A percentile compares a stretch with the other conserved stretches of the same genome.
These are phyloP conservation scores for Takifugu bimaculatus DNA, from an alignment of 2,113 vertebrate genomes.

Conservation along the genomic window DNA sequence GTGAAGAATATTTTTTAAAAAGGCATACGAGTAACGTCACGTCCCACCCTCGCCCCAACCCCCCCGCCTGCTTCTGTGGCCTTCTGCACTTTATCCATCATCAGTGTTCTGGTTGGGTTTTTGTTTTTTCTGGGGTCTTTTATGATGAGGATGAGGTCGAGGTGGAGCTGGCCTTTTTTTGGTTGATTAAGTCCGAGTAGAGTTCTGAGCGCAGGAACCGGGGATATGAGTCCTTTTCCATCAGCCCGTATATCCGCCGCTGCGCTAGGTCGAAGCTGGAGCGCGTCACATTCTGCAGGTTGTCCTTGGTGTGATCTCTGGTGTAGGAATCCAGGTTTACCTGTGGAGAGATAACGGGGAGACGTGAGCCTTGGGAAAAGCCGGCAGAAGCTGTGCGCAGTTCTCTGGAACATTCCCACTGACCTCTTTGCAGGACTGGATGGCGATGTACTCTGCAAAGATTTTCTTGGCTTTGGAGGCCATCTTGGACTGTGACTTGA, in stretches of 20 bases:
- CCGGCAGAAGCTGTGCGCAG: not conserved
- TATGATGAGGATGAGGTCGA: constrained; percentile 82
- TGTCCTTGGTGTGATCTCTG: constrained; percentile 93
- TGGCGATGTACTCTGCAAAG: constrained; percentile 92
- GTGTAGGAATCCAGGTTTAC: constrained; percentile 97
- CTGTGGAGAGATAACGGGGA: constrained; percentile 61
- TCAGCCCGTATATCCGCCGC: constrained; percentile 94
- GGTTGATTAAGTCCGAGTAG: constrained; percentile 93
- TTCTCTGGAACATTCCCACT: constrained; percentile 22
- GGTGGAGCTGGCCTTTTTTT: constrained; percentile 86
- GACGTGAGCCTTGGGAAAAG: not conserved
- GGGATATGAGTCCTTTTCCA: constrained; percentile 98
- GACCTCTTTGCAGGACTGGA: constrained; percentile 99
- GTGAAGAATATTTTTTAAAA: constrained; percentile 39
- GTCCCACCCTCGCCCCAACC: constrained; percentile 31
- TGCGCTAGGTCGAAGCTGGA: constrained; percentile 93
- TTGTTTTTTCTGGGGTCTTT: constrained; percentile 30
- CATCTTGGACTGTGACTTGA: constrained; percentile 98
- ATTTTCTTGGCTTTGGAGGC: constrained; percentile 95
- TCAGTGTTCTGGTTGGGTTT: constrained; percentile 7
- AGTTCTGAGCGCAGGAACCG: constrained; percentile 97
- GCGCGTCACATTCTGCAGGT: constrained; percentile 88
- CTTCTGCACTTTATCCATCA: constrained; percentile 3
- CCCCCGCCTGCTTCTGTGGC: constrained; percentile 19
- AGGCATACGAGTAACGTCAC: constrained; percentile 54